Evolutionary conservation across 2,888 invertebrate species (phyloP), one percentile per base, ranked within the genome.

Genomic region (Cephus spinipes): DNA sequence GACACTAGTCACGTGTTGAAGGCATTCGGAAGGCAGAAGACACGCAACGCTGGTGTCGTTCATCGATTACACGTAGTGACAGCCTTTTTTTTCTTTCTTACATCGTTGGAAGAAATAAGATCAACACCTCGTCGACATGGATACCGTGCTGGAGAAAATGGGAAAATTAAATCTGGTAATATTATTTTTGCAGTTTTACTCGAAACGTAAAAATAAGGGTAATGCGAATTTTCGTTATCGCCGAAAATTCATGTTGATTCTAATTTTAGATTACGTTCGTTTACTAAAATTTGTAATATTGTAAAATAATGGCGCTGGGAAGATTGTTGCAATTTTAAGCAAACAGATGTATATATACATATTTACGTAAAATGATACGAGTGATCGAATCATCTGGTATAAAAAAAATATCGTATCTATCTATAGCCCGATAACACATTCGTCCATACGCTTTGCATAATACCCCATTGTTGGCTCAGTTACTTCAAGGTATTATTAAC

Each of bases 161-260:
- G 90, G 87, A 83, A 91, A 90, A 81, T 86, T 91, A 76, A 90
- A 91, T 88, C 80, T 91, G 91, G 91, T 91, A 91, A 90, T 76
- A 77, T 77, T n/a, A 75, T 55, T 68, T 73, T 68, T 69, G 55
- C 15, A 9, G 9, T 55, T 55, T 55, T 55, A 55, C 9, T 15
- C 23, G 9, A 55, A 55, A 9, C 9, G 55, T 23, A 23, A 55
- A 55, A 55, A 15, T 55, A 23, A 23, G 2, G 55, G 0, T 23
- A 23, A 23, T 23, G 2, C 55, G 15, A 55, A 15, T 23, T 55
- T 55, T 15, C 4, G 12, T 11, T 35, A 35, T 35, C 12, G 4
- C 9, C 12, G 12, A 36, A 12, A 36, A 3, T 36, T 36, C 36
- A 36, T 1, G 12, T 12, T 4, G 36, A 15, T 40, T 15, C 40